Conservation (phyloP, 2,888 invertebrate species). For the Trichogramma dendrolimi region DNA sequence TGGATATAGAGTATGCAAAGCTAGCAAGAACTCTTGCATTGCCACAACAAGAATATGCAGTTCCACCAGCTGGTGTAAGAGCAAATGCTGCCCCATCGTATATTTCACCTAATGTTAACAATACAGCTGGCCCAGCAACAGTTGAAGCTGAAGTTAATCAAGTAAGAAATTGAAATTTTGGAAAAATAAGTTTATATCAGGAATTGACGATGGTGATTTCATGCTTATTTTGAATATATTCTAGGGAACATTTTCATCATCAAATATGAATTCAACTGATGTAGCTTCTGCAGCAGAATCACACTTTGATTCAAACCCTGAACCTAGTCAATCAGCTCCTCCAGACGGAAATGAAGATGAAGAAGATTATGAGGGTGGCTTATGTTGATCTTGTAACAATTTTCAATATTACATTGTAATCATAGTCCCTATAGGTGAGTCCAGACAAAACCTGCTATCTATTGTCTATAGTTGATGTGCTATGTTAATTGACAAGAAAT, state of each 20-base stretch:
- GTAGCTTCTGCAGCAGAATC: constrained; percentile 1
- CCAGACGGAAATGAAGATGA: constrained; percentile 32
- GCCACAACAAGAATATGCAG: constrained; percentile 59
- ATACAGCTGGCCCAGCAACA: constrained; percentile 45
- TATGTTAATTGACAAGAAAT: constrained; percentile 22
- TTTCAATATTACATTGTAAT: constrained; percentile 17
- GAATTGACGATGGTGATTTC: background rate
- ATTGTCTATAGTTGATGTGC: constrained; percentile 24
- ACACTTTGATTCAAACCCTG: constrained; percentile 9
- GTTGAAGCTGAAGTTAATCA: constrained; percentile 49
- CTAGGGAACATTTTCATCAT: constrained; percentile 12
- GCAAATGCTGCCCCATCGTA: constrained; percentile 71
- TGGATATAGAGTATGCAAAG: constrained; percentile 87
- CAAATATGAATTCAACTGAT: constrained; percentile 4
- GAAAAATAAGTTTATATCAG: background rate
- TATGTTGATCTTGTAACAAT: constrained; percentile 34
- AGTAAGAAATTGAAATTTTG: constrained; percentile 35
- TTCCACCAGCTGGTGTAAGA: constrained; percentile 60
- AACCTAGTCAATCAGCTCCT: constrained; percentile 22
- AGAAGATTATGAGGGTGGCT: constrained; percentile 37
- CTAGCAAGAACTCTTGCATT: constrained; percentile 67
- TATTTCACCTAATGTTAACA: constrained; percentile 55
- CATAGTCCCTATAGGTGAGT: constrained; percentile 21
- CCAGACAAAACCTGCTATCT: constrained; percentile 19
- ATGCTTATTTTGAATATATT: background rate